Base-by-base conservation (phyloP, 2,113 vertebrate genomes). In the Diadophis punctatus region DNA sequence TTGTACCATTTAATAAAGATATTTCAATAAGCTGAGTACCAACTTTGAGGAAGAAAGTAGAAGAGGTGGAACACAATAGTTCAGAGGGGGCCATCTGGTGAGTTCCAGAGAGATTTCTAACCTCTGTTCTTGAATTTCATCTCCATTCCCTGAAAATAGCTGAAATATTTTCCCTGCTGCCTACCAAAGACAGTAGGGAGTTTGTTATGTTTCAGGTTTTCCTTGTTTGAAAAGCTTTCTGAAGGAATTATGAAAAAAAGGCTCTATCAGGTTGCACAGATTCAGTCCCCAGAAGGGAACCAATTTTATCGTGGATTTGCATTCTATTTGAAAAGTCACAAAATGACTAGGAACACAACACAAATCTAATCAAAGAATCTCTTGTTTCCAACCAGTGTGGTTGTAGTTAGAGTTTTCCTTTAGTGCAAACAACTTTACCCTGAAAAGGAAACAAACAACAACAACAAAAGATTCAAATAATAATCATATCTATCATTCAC, bases 401-500 rank as follows among this genome's bases (percentile, higher is more conserved):
- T 3, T 48, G 11, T 89, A 27, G 25, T 80, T 80, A 43, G 74
- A 27, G 0, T 10, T 34, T 3, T 0, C 0, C 7, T 55, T 68
- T 8, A 3, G 2, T 39, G 8, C 43, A 5, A 10, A 8, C 0
- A 86, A 0, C 22, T 0, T 84, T 34, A 9, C 7, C 4, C 1
- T 5, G 0, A 0, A 22, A 20, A 25, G 25, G 58, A 60, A 60
- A 60, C 25, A 60, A 60, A 27, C 8, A 86, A 53, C 43, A 60
- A 16, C 2, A 1, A 60, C 48, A 1, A 8, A 10, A n/a, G 87
- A 3, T 1, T 14, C 25, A n/a, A 22, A 30, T 23, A 90, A 4
- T 0, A 0, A 14, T 0, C 0, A 87, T 84, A 92, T 18, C 92
- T n/a, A 87, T 8, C 10, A 25, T 46, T 0, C 88, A 95, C 92